Evolutionary conservation across 1,140 invertebrate species (phyloP), one percentile per base, ranked within the genome.

Genomic region (Magallana ariakensis): DNA sequence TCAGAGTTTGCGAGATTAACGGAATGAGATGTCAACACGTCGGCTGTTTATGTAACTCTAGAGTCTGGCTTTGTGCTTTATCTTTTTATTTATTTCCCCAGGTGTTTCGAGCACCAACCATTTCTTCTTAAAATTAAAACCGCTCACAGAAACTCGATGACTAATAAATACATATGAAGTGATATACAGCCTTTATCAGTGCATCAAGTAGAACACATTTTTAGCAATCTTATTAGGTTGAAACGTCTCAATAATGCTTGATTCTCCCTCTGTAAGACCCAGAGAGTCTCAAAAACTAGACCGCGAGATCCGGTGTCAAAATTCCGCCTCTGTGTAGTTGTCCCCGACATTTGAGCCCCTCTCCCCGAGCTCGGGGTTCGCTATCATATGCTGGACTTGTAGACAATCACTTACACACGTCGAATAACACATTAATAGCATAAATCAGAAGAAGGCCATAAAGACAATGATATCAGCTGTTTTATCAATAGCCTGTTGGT

Each of bases 31-130:
- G 66, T 75, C 66, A 26, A 19, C 22, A 26, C 66, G 9, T 26
- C n/a, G 66, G 22, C 26, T 75, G 66, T 75, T 75, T 75, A 75
- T 75, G 66, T 26, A 75, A 75, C 66, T 75, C 22, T 11, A 9
- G 66, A 75, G 66, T 26, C 33, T 26, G 19, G 19, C 66, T 26
- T 75, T 26, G 66, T 75, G 66, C 10, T 33, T 75, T 75, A 75
- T 75, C 66, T 19, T 75, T 75, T 75, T 75, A 75, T 75, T 75
- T 75, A 75, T 75, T 75, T 75, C 66, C 66, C 66, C 66, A 75
- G 66, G 66, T 75, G 66, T 75, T 75, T 75, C 15, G 16, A 75
- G 66, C 8, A 2, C 33, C 11, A 22, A 11, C 11, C 33, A 75
- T 75, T 26, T 26, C 26, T 22, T n/a, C 22, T 75, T 75, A 19